phyloP scores from a whole-genome alignment of 2,113 vertebrate genomes.

The Xiphophorus hellerii region DNA sequence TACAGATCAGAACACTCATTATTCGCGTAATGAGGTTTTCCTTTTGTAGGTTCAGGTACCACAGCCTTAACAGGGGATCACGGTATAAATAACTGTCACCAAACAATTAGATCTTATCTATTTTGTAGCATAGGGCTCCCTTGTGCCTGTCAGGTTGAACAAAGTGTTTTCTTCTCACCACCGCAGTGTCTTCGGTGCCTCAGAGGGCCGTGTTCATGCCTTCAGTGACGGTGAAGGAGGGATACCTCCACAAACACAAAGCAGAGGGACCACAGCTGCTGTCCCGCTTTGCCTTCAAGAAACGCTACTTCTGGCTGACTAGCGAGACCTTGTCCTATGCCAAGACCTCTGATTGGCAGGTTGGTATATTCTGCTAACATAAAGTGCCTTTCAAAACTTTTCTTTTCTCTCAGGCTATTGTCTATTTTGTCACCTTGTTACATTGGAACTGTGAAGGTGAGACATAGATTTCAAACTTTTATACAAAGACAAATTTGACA shows the following conservation, averaged over 20 bases:
- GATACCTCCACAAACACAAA: constrained; percentile 85
- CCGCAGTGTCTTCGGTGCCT: constrained; percentile 68
- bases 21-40: constrained; percentile 37
- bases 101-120: constrained; percentile 11
- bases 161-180: constrained; percentile 1
- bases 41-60: background rate
- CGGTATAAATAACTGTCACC: constrained; percentile 1
- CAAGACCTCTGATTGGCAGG: constrained; percentile 87
- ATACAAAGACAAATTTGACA: background rate
- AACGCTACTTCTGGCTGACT: constrained; percentile 91
- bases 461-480: too few species aligned
- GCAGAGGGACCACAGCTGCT: constrained; percentile 79
- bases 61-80: background rate
- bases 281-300: constrained; percentile 89
- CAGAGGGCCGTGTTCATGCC: constrained; percentile 75
- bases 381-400: background rate
- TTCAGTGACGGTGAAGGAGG: constrained; percentile 86
- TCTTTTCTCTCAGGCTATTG: background rate
- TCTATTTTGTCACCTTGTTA: background rate
- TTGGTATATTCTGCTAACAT: constrained; percentile 51
- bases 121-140: constrained; percentile 57
- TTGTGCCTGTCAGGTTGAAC: constrained; percentile 52
- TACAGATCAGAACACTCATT: constrained; percentile 30
- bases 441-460: background rate
- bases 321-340: constrained; percentile 84